Evolutionary conservation across 2,113 vertebrate genomes (phyloP).

Genomic region (Onychostruthus taczanowskii): DNA sequence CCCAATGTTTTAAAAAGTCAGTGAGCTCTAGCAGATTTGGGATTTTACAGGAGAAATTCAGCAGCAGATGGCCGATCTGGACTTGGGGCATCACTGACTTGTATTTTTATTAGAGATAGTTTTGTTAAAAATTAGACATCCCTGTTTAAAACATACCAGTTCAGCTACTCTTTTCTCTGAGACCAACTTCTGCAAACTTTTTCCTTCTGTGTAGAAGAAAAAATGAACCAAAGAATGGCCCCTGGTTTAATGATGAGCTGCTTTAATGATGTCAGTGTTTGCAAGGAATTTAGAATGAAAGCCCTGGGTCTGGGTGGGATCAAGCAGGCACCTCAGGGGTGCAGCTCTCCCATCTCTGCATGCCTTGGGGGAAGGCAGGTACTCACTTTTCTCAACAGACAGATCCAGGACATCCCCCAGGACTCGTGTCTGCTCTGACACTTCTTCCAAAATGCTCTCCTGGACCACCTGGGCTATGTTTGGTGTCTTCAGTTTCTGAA

Average conservation of each 20-base stretch:
- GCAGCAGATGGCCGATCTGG: not conserved
- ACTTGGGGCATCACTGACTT: not conserved
- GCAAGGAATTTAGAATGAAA: not conserved
- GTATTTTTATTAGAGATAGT: not conserved
- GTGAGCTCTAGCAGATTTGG: not conserved
- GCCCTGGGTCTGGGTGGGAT: not conserved
- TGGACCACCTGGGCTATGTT: slow-evolving; percentile 61
- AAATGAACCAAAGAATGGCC: not conserved
- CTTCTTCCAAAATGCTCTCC: slow-evolving; percentile 73
- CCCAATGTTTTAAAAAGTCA: not conserved
- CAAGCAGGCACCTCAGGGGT: not conserved
- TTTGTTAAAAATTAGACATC: not conserved
- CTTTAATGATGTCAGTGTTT: not conserved
- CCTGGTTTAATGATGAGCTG: not conserved
- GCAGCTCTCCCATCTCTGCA: not conserved
- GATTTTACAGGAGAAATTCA: not conserved
- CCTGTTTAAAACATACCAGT: not conserved
- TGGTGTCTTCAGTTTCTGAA: slow-evolving; percentile 74
- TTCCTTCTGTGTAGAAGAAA: not conserved
- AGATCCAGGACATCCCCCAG: slow-evolving; percentile 70
- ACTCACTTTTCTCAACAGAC: slow-evolving; percentile 76
- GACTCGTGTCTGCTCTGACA: slow-evolving; percentile 58
- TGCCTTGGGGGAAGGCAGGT: not conserved
- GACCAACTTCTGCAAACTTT: not conserved
- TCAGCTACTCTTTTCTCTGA: not conserved